A percentile compares a stretch with the other conserved stretches of the same genome.
These are phyloP conservation scores for Menidia beryllina DNA, from an alignment of 2,113 vertebrate genomes.

Conservation along the genomic window DNA sequence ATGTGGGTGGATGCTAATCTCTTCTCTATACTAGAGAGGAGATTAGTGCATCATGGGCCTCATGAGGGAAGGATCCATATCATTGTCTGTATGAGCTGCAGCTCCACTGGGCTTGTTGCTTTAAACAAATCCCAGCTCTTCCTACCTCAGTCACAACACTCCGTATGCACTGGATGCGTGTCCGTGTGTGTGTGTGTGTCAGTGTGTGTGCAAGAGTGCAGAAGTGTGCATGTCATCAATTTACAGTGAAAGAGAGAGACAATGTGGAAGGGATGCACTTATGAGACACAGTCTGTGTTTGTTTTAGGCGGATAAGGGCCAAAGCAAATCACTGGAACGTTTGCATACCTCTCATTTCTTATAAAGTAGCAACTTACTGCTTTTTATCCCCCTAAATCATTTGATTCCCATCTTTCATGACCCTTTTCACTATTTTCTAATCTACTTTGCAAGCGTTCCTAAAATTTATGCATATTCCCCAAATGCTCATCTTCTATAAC, in stretches of 20 bases:
- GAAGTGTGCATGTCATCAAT: conserved; percentile 27
- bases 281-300: conserved; percentile 35
- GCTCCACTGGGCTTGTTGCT: conserved; percentile 73
- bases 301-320: conserved; percentile 26
- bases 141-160: conserved; percentile 79
- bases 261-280: conserved; percentile 17
- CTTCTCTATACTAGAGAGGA: not conserved
- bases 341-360: conserved; percentile 10
- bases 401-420: conserved; percentile 18
- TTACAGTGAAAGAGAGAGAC: conserved; percentile 25
- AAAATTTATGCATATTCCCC: conserved; percentile 17
- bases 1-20: not conserved
- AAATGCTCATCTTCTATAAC: conserved; percentile 41
- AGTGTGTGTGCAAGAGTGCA: conserved; percentile 3
- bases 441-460: conserved; percentile 15
- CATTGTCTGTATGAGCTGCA: conserved; percentile 55
- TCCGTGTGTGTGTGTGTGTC: conserved; percentile 18
- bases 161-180: conserved; percentile 67
- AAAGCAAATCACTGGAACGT: conserved; percentile 23
- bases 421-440: conserved; percentile 21
- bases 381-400: conserved; percentile 20
- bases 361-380: not conserved
- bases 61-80: conserved; percentile 59
- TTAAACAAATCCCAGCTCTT: conserved; percentile 77
- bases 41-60: conserved; percentile 6